Evolutionary conservation across 2,797 vertebrate species (phyloP).

Genomic region (Silurus lanzhouensis): DNA sequence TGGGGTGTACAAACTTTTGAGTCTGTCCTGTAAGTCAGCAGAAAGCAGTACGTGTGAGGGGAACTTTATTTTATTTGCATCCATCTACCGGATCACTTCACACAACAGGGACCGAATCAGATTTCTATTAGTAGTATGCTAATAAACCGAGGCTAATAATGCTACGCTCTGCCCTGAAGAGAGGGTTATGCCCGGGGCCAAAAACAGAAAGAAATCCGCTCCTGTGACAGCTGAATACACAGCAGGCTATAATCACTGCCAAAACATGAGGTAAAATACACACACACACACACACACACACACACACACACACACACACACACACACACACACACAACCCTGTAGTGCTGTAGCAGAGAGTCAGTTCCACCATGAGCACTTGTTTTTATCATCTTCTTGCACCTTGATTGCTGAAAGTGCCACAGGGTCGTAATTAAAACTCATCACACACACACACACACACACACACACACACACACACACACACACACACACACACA

Average conservation of each 20-base stretch:
- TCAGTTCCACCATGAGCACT: slow-evolving; percentile 27
- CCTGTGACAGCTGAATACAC: slow-evolving; percentile 48
- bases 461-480: neutral
- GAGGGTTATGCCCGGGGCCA: slow-evolving; percentile 36
- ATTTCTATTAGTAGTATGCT: slow-evolving; percentile 1
- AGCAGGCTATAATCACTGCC: slow-evolving; percentile 47
- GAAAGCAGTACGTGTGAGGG: neutral
- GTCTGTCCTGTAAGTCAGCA: neutral
- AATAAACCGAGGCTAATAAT: slow-evolving; percentile 28
- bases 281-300: slow-evolving; percentile 24
- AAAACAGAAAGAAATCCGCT: slow-evolving; percentile 41
- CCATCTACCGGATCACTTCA: neutral
- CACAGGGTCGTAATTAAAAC: slow-evolving; percentile 38
- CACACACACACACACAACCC: slow-evolving; percentile 12
- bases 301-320: slow-evolving; percentile 8
- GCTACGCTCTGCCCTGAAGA: slow-evolving; percentile 10
- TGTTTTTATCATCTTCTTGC: slow-evolving; percentile 42
- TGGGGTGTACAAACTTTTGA: neutral
- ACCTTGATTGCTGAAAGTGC: slow-evolving; percentile 38
- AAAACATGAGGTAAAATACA: slow-evolving; percentile 42
- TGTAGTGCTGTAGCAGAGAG: slow-evolving; percentile 27
- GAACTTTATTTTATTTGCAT: neutral
- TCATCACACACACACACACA: slow-evolving; percentile 18
- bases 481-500: neutral
- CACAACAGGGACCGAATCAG: neutral